Conservation (phyloP, 2,797 vertebrate genomes). For the Emydoidea blandingii region DNA sequence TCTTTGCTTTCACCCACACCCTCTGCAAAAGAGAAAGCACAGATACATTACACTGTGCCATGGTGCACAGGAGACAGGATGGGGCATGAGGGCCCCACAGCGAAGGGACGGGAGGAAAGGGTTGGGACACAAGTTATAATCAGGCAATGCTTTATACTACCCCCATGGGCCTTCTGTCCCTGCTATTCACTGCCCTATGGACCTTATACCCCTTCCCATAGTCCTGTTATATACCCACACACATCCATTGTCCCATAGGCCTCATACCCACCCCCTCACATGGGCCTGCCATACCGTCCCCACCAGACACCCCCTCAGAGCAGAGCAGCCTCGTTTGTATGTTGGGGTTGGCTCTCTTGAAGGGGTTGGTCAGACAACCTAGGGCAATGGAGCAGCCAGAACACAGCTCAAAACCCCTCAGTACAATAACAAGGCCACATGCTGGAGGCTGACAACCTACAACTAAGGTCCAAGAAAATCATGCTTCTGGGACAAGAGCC, state of each 20-base stretch:
- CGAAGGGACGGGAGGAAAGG: background rate
- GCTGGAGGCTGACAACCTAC: background rate
- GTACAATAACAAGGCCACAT: background rate
- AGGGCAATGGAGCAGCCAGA: background rate
- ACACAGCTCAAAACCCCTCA: background rate
- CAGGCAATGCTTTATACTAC: background rate
- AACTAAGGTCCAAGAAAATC: background rate
- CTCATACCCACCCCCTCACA: no score
- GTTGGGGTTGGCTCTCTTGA: background rate
- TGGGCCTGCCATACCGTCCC: background rate
- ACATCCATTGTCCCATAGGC: background rate
- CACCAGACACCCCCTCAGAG: background rate
- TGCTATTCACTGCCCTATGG: background rate
- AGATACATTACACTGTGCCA: rapidly evolving
- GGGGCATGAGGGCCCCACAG: background rate
- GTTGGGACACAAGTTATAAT: background rate
- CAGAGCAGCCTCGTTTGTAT: background rate
- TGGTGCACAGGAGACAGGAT: rapidly evolving
- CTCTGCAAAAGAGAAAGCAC: conserved; percentile 78
- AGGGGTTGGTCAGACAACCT: background rate
- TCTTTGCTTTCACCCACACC: conserved; percentile 85
- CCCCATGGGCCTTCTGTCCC: background rate
- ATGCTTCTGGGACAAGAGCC: background rate
- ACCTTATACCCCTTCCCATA: background rate
- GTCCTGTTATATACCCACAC: background rate